Base-by-base conservation (phyloP, 1,140 invertebrate genomes). In the Anthonomus grandis region DNA sequence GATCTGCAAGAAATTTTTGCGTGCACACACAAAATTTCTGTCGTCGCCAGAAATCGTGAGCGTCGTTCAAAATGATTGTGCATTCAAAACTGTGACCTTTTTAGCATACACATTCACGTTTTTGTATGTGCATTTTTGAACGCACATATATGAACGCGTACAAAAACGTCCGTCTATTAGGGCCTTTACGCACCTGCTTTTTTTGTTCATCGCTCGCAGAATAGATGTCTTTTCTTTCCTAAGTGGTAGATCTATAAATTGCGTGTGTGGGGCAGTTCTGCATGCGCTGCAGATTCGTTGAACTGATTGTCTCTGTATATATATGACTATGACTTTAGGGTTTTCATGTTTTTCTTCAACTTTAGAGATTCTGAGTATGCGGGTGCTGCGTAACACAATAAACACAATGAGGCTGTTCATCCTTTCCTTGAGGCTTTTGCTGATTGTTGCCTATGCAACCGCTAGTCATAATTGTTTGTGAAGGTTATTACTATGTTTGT, bases 211-310 rank as follows among this genome's bases (percentile, higher is more conserved):
- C n/a, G n/a, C n/a, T n/a, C n/a, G n/a, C n/a, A n/a, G n/a, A n/a
- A n/a, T 39, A 39, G 9, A 39, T 39, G 5, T 15, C 47, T 51
- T 60, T 52, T 24, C 57, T 60, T 31, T 68, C 64, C 18, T 6
- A 31, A 54, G 46, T 41, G 67, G 21, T 27, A 69, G 48, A 39
- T 66, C 62, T 10, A 67, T 64, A 2, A 15, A 53, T 44, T 13
- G 66, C 57, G 13, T 42, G 52, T 9, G 22, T 57, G 65, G 67
- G 12, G 64, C 59, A 8, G 68, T 70, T 13, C 58, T 27, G 38
- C 67, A 68, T 4, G 55, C 61, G 1, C 19, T 31, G 6, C 38
- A 34, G 12, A 67, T 55, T 24, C 64, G 23, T 10, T 61, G 51
- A 2, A 38, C 34, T 10, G 22, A 31, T 13, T 27, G 53, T 46